phyloP scores from a whole-genome alignment of 2,113 vertebrate genomes.

The Noctilio leporinus region DNA sequence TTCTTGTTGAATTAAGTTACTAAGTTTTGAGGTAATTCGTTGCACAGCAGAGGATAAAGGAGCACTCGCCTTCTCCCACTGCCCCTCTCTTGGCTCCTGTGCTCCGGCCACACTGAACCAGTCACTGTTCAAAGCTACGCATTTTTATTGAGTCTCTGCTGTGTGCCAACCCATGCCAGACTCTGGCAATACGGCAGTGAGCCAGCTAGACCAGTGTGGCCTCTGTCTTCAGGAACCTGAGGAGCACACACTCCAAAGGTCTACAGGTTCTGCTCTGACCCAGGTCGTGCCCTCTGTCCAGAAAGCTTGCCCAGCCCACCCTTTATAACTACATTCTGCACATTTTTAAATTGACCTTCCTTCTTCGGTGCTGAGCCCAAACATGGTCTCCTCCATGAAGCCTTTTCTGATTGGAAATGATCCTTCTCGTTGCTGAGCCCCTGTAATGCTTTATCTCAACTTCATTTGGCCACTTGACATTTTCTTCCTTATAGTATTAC shows the following conservation, averaged over 20 bases:
- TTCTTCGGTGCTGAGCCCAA: not conserved
- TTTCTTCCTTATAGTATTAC: not conserved
- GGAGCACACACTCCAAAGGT: not conserved
- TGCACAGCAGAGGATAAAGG: not conserved
- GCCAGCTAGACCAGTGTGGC: not conserved
- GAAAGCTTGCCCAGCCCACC: not conserved
- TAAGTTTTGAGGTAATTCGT: not conserved
- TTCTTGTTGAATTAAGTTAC: not conserved
- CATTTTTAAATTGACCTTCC: not conserved
- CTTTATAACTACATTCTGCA: not conserved
- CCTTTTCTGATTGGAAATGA: not conserved
- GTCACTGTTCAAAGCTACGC: not conserved
- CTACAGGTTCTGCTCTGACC: not conserved
- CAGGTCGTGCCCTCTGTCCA: not conserved
- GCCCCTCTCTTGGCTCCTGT: not conserved
- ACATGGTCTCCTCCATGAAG: not conserved
- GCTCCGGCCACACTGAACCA: not conserved
- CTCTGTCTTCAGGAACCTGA: not conserved
- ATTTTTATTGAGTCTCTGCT: not conserved
- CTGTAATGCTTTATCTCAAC: not conserved
- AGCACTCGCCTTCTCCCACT: not conserved
- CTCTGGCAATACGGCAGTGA: not conserved
- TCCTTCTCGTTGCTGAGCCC: not conserved
- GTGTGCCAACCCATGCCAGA: not conserved
- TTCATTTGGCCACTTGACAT: not conserved